Percentiles rank a stretch among this genome's conserved stretches.
These are phyloP conservation scores for Unio pictorum DNA, from an alignment of 2,888 invertebrate species.

Conservation along the genomic window DNA sequence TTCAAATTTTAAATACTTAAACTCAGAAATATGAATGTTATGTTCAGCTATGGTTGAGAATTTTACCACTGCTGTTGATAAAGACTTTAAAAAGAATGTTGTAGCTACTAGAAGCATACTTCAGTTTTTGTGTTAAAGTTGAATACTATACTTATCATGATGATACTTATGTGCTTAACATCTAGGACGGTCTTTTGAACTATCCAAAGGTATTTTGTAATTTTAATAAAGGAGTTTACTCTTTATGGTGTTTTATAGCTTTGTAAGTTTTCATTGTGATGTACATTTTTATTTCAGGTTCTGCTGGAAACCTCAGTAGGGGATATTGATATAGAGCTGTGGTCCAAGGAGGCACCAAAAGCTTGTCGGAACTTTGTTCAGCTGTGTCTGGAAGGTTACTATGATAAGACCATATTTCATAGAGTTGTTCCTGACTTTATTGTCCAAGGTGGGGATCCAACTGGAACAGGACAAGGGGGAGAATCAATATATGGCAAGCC, in stretches of 20 bases:
- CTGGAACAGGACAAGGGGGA: slow-evolving; percentile 95
- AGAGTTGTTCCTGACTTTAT: slow-evolving; percentile 94
- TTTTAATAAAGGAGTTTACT: background rate
- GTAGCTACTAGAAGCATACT: too few species aligned
- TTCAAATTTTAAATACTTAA: too few species aligned
- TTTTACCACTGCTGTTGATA: too few species aligned
- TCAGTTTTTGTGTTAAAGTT: too few species aligned
- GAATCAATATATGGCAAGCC: slow-evolving; percentile 95
- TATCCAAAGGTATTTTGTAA: background rate
- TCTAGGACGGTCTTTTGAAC: background rate
- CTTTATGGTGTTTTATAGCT: background rate
- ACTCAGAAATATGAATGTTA: too few species aligned
- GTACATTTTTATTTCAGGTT: slow-evolving; percentile 77
- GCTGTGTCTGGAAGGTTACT: slow-evolving; percentile 95
- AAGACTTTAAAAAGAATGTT: too few species aligned
- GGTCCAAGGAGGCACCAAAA: slow-evolving; percentile 96
- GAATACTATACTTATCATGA: too few species aligned
- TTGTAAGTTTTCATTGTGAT: background rate
- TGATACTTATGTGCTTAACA: too few species aligned
- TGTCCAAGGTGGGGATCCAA: slow-evolving; percentile 97
- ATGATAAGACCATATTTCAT: slow-evolving; percentile 90
- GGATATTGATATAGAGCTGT: slow-evolving; percentile 97
- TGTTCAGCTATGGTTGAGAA: too few species aligned
- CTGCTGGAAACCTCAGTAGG: slow-evolving; percentile 92
- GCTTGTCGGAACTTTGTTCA: slow-evolving; percentile 96